A percentile compares a stretch with the other conserved stretches of the same genome.
Conservation (phyloP, 1,140 invertebrate species). For the Philotrypesis tridentata region DNA sequence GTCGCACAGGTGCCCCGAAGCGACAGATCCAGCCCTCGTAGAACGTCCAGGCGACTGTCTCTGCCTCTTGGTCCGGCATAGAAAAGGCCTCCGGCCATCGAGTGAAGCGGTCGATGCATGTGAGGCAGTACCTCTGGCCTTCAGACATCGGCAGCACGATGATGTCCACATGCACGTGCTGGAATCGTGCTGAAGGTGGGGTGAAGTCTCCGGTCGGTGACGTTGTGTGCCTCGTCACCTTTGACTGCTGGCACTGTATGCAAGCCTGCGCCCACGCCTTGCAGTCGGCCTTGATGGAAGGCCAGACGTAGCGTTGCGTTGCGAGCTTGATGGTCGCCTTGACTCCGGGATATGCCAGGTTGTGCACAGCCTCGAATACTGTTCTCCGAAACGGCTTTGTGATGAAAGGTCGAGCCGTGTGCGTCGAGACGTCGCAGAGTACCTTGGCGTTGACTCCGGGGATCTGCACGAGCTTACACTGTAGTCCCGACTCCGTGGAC, state of each 20-base stretch:
- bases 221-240: too few relatives aligned
- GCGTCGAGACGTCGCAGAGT: not conserved
- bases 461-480: not conserved
- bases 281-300: constrained; percentile 44
- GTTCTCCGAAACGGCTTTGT: not conserved
- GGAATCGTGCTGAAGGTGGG: constrained; percentile 32
- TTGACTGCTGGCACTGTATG: too few relatives aligned
- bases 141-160: not conserved
- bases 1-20: constrained; percentile 58
- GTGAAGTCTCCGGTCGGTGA: too few relatives aligned
- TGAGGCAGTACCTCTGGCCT: constrained; percentile 1
- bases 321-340: constrained; percentile 54
- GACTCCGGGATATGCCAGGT: constrained; percentile 32
- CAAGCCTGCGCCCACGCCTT: too few relatives aligned
- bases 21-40: constrained; percentile 30
- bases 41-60: not conserved
- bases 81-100: not conserved
- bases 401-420: not conserved
- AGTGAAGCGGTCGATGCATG: too few relatives aligned
- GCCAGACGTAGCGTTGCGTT: constrained; percentile 45
- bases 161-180: constrained; percentile 45
- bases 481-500: not conserved
- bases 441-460: not conserved
- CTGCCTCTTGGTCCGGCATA: too few relatives aligned
- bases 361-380: not conserved